Base-by-base conservation (phyloP, 2,113 vertebrate species). In the Dipodomys merriami region DNA sequence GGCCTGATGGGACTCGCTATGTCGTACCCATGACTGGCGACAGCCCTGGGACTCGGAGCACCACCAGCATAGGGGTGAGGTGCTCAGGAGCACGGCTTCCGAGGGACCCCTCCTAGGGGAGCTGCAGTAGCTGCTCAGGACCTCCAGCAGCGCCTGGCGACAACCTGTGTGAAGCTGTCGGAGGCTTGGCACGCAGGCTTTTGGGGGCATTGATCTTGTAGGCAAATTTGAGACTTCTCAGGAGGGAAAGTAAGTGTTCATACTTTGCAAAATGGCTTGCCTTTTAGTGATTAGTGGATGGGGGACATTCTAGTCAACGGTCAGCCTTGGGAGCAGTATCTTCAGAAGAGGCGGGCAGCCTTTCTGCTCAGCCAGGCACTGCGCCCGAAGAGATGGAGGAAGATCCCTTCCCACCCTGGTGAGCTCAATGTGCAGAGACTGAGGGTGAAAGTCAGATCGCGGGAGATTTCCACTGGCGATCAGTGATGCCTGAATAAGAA, bases 131-230 rank as follows among this genome's bases (percentile, higher is more conserved):
- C 35, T 39, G 1, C 46, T 62, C 5, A 2, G 12, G 25, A 13
- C 35, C 29, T 65, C 64, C 62, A 39, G 23, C 11, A 12, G 3
- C 6, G 19, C 27, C 39, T 25, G 25, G 44, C 19, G 53, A 44
- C 4, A 15, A 1, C 29, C 4, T 0, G 1, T 2, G 1, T 2
- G 10, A 13, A 60, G 13, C 25, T 13, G 0, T 20, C 4, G 23
- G 46, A 80, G 65, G 25, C 3, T 69, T 5, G 19, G 13, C 20
- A 11, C 29, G 7, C 1, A 0, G 44, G 2, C 30, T 5, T 49
- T 13, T n/a, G 4, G 19, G 3, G 25, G 29, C 18, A 10, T 27
- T 44, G 15, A 9, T 74, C 46, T 1, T 2, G 5, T 19, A 29
- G 79, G 20, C 33, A 68, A 19, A 44, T 44, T 12, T 27, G 60